Conservation (phyloP, 2,113 vertebrate species). For the Perognathus longimembris region DNA sequence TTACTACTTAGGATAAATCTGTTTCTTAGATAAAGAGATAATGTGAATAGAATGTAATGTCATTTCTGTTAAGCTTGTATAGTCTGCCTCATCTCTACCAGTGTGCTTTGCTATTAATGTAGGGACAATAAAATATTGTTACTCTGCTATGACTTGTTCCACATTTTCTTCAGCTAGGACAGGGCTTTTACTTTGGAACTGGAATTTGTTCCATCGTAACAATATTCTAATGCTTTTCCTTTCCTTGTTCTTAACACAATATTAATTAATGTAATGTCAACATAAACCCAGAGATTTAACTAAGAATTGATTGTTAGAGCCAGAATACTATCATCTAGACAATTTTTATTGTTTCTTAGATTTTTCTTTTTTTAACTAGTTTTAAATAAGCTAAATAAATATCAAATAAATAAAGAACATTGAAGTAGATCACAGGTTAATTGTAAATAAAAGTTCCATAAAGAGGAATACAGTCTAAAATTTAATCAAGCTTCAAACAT, state of each 20-base stretch:
- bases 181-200: not conserved
- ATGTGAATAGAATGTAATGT: not conserved
- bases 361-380: constrained; percentile 9
- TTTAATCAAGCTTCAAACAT: not conserved
- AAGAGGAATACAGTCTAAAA: not conserved
- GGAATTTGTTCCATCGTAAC: not conserved
- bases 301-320: not conserved
- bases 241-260: not conserved
- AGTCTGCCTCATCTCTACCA: too few species aligned
- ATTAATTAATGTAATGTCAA: not conserved
- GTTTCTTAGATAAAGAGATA: not conserved
- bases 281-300: not conserved
- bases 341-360: not conserved
- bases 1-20: not conserved
- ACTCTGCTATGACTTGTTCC: not conserved
- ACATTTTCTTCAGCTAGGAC: not conserved
- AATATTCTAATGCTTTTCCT: not conserved
- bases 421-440: not conserved
- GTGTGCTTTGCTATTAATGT: not conserved
- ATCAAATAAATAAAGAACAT: not conserved
- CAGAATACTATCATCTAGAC: not conserved
- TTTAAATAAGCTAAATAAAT: not conserved
- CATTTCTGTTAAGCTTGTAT: not conserved
- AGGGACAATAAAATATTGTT: not conserved
- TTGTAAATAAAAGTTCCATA: not conserved